Conservation (phyloP, 1,140 invertebrate species). For the Linepithema humile region DNA sequence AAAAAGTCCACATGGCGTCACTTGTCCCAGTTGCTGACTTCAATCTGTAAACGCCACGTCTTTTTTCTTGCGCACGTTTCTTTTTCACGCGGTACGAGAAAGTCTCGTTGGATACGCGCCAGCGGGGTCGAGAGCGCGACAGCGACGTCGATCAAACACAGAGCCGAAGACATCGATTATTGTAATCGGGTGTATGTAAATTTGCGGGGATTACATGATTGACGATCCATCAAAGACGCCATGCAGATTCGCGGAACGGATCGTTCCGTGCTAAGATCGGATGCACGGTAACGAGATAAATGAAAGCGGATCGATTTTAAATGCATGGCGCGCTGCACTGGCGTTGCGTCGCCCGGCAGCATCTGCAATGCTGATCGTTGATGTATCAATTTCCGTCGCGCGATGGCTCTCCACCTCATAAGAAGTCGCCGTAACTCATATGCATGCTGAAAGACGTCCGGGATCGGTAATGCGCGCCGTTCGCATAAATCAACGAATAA, state of each 20-base stretch:
- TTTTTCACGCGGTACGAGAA: constrained; percentile 2
- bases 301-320: constrained; percentile 40
- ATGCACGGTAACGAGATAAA: constrained; percentile 43
- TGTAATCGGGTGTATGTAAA: constrained; percentile 4
- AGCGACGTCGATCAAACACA: constrained; percentile 13
- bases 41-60: constrained; percentile 2
- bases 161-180: constrained; percentile 21
- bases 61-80: neutral
- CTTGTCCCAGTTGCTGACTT: constrained; percentile 10
- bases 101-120: constrained; percentile 15
- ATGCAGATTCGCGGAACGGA: neutral
- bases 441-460: constrained; percentile 35
- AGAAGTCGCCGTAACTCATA: constrained; percentile 52
- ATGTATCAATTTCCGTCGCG: constrained; percentile 54
- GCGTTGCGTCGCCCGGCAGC: constrained; percentile 40
- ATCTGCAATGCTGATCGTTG: constrained; percentile 54
- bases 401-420: constrained; percentile 4
- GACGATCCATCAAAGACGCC: constrained; percentile 20
- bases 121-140: neutral
- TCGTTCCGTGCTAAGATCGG: constrained; percentile 12
- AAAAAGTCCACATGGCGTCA: neutral
- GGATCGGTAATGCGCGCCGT: constrained; percentile 15
- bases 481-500: constrained; percentile 50
- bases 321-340: constrained; percentile 10
- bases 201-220: neutral